phyloP scores from a whole-genome alignment of 2,113 vertebrate genomes.

The Kryptolebias marmoratus region DNA sequence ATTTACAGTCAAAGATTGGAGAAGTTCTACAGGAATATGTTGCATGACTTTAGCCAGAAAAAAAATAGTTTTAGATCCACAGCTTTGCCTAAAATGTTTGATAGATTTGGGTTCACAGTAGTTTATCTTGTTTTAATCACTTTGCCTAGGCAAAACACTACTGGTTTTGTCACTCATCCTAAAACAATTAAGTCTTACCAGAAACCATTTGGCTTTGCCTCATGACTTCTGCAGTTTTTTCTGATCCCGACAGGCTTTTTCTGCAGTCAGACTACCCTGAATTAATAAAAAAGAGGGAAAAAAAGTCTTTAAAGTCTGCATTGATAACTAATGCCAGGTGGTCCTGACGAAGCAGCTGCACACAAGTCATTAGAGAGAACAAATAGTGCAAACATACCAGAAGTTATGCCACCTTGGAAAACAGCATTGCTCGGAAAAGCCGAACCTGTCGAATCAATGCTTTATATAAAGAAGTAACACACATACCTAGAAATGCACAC shows the following conservation, averaged over 20 bases:
- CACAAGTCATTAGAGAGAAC: background rate
- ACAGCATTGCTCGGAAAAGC: background rate
- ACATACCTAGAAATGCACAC: constrained; percentile 14
- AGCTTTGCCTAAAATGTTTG: too few species aligned
- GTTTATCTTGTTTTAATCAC: too few species aligned
- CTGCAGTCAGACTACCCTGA: background rate
- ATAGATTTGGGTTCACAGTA: too few species aligned
- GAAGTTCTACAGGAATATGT: too few species aligned
- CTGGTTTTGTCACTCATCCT: too few species aligned
- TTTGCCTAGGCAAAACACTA: too few species aligned
- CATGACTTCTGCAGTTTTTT: too few species aligned
- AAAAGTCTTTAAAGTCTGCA: background rate
- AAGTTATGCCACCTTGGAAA: constrained; percentile 1
- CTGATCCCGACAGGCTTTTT: too few species aligned
- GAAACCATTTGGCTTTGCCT: too few species aligned
- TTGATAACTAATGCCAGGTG: background rate
- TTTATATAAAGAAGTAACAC: constrained; percentile 22
- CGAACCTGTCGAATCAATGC: constrained; percentile 29
- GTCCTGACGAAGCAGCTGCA: background rate
- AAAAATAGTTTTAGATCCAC: too few species aligned
- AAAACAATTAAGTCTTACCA: too few species aligned
- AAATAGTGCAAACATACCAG: background rate
- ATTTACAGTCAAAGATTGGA: background rate
- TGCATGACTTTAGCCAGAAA: too few species aligned
- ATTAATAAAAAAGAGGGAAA: background rate